Evolutionary conservation across 2,888 invertebrate genomes (phyloP), one percentile per base, ranked within the genome.

Genomic region (Kryphioiulus occultus): DNA sequence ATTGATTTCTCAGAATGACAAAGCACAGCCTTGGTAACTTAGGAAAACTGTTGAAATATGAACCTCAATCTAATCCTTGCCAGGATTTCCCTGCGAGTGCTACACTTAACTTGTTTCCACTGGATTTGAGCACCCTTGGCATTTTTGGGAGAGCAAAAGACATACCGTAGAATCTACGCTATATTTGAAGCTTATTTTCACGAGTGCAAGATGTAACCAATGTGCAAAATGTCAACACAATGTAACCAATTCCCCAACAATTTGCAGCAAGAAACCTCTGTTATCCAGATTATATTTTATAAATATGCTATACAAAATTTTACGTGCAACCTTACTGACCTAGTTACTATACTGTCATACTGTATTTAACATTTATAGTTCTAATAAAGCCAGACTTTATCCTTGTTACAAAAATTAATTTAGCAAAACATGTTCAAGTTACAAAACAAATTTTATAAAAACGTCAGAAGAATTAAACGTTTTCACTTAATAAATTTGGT

Each of bases 1-100:
- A 78, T 78, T 78, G 78, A 78, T 78, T 78, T 78, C 78, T 78
- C 30, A 7, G 78, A 78, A 78, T 78, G 78, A 30, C 26, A 78
- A 30, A 30, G 78, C 30, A 78, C 30, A 22, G 59, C 22, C 4
- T 22, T 7, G 19, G 59, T 22, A 59, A 59, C 59, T 22, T 22
- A 3, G 59, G 7, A 78, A 78, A 78, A 30, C 78, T 26, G 78
- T 78, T 30, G 30, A 30, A 78, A 78, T 10, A 78, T 68, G 68
- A 68, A 68, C 68, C 68, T 68, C 26, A 68, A 68, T 22, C 22
- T 68, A 68, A 47, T 22, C 26, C 68, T 68, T 12, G 26, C 68
- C 9, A 68, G 5, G 7, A 10, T 68, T 68, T 68, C 68, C 68
- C 68, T 68, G 5, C n/a, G 68, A 68, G 68, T 68, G 68, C 35